phyloP scores from a whole-genome alignment of 2,113 vertebrate species.

The Scomber colias region DNA sequence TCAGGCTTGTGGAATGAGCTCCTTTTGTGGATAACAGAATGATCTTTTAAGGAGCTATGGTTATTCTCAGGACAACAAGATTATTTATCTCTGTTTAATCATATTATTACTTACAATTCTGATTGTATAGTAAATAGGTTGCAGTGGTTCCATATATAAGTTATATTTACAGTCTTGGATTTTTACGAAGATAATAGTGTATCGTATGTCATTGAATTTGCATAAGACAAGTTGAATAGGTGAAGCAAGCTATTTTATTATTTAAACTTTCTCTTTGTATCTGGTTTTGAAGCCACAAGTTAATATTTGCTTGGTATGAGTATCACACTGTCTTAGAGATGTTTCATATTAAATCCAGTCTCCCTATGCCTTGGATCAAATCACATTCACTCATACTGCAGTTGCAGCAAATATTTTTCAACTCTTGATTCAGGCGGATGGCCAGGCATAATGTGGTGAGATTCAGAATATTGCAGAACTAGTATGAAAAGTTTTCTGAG shows the following conservation, averaged over 20 bases:
- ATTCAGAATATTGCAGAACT: slow-evolving; percentile 3
- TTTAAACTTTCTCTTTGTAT: no score
- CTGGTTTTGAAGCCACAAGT: no score
- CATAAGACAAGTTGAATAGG: no score
- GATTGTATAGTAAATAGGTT: no score
- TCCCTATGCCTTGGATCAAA: slow-evolving; percentile 6
- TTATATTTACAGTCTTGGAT: no score
- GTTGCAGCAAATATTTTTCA: slow-evolving; percentile 9
- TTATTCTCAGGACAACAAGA: slow-evolving; percentile 21
- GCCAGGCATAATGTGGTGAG: slow-evolving; percentile 6
- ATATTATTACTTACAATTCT: no score
- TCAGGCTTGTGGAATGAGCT: slow-evolving; percentile 46
- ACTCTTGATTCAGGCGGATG: not conserved
- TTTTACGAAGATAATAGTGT: no score
- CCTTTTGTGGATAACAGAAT: slow-evolving; percentile 38
- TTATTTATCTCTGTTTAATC: not conserved
- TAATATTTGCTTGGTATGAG: no score
- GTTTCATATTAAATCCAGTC: not conserved
- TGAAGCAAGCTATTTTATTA: no score
- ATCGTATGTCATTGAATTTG: no score
- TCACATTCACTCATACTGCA: slow-evolving; percentile 3
- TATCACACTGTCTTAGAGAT: not conserved
- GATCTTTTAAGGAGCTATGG: slow-evolving; percentile 6
- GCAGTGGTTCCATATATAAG: no score
- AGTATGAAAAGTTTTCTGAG: not conserved